Conservation (phyloP, 1,140 invertebrate genomes). For the Drosophila burlai region DNA sequence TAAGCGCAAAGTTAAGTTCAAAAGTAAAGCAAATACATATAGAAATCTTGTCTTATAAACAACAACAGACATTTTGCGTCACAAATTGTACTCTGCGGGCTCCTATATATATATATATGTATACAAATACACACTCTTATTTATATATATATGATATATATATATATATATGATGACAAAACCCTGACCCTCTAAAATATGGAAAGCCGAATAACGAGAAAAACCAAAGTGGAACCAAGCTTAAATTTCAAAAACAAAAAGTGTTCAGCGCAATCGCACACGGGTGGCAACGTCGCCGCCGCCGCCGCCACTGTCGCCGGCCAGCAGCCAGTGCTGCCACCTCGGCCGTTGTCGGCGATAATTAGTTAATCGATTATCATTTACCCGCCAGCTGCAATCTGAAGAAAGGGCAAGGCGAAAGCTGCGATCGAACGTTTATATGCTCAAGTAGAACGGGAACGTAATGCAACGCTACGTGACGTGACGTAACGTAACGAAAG, state of each 20-base stretch:
- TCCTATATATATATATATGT: conserved; percentile 31
- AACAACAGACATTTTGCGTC: conserved; percentile 31
- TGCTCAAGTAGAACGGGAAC: conserved; percentile 45
- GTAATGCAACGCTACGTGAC: conserved; percentile 10
- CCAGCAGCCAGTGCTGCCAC: conserved; percentile 43
- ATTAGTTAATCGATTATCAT: conserved; percentile 24
- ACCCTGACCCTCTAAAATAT: conserved; percentile 8
- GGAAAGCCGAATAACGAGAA: conserved; percentile 1
- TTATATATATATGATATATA: neutral
- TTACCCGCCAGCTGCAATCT: conserved; percentile 25
- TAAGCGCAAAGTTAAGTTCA: conserved; percentile 69
- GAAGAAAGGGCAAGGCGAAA: conserved; percentile 1
- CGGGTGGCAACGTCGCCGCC: conserved; percentile 37
- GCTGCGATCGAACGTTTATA: conserved; percentile 25
- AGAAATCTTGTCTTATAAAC: conserved; percentile 34
- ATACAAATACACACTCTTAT: neutral
- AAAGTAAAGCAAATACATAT: conserved; percentile 47
- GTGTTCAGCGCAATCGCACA: conserved; percentile 63
- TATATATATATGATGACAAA: conserved; percentile 2
- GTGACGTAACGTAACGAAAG: conserved; percentile 16
- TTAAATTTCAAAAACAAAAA: conserved; percentile 32
- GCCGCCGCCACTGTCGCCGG: conserved; percentile 15
- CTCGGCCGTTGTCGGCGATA: conserved; percentile 31
- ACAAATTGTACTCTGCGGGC: conserved; percentile 42
- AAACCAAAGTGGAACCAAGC: conserved; percentile 19